These are phyloP conservation scores for Phaethornis superciliosus DNA, from an alignment of 2,113 vertebrate genomes.

Conservation along the genomic window DNA sequence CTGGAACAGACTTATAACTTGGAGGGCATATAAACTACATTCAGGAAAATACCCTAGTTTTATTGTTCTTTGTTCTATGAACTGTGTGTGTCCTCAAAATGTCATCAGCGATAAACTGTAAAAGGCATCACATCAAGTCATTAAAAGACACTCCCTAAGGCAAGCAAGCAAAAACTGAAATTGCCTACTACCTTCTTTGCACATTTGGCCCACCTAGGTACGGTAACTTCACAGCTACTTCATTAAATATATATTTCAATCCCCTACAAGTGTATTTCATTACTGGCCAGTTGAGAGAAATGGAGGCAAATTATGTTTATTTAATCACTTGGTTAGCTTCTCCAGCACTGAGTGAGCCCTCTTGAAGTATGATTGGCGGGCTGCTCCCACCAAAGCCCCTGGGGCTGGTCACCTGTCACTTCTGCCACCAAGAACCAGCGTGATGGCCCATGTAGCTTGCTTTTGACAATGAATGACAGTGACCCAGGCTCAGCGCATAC, in stretches of 20 bases:
- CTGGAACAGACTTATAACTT: slow-evolving; percentile 25
- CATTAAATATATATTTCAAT: background rate
- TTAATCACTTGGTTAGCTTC: background rate
- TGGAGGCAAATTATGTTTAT: background rate
- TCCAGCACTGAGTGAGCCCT: background rate
- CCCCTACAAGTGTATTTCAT: background rate
- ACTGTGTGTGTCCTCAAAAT: slow-evolving; percentile 82
- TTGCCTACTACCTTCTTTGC: slow-evolving; percentile 46
- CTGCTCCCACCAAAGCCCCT: background rate
- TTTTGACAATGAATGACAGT: background rate
- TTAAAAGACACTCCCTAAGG: slow-evolving; percentile 79
- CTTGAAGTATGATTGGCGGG: slow-evolving; percentile 1
- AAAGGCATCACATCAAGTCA: slow-evolving; percentile 79
- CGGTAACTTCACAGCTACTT: background rate
- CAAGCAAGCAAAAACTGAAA: slow-evolving; percentile 67
- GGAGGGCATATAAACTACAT: slow-evolving; percentile 47
- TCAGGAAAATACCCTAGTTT: slow-evolving; percentile 58
- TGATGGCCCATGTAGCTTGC: background rate
- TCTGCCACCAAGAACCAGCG: background rate
- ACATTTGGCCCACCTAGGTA: slow-evolving; percentile 47
- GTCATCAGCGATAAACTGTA: slow-evolving; percentile 80
- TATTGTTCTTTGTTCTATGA: slow-evolving; percentile 74
- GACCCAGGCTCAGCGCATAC: background rate
- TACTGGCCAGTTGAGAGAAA: background rate
- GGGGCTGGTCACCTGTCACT: slow-evolving; percentile 46